phyloP scores from a whole-genome alignment of 2,888 invertebrate genomes.

The Ctena decussata region DNA sequence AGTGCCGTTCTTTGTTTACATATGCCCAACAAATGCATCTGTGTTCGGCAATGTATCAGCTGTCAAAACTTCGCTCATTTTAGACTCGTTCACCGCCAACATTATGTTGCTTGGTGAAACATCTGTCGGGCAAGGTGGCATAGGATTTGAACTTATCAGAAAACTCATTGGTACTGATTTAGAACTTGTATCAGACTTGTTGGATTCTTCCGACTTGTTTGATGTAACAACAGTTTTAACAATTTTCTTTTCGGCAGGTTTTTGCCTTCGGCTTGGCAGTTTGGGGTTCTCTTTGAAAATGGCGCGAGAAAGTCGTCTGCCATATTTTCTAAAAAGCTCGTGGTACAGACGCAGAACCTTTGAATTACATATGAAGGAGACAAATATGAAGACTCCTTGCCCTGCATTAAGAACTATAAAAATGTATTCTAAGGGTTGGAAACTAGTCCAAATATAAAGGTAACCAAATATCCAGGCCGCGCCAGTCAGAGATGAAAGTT shows the following conservation, averaged over 20 bases:
- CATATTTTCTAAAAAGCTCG: background rate
- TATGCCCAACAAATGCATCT: too few species aligned
- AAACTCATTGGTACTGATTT: too few species aligned
- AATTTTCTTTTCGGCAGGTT: background rate
- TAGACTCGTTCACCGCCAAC: too few species aligned
- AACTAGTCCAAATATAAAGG: constrained; percentile 59
- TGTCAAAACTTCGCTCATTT: too few species aligned
- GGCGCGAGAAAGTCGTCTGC: background rate
- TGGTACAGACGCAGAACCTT: constrained; percentile 43
- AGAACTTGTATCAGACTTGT: background rate
- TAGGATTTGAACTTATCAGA: too few species aligned
- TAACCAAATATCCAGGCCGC: constrained; percentile 68
- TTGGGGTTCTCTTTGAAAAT: background rate
- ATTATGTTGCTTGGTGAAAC: too few species aligned
- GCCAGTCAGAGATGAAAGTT: constrained; percentile 63
- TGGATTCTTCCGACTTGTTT: background rate
- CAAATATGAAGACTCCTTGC: constrained; percentile 66
- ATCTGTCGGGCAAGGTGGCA: too few species aligned
- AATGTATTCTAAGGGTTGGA: constrained; percentile 57
- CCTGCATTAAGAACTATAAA: constrained; percentile 68
- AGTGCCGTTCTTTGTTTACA: too few species aligned
- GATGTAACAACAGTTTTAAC: background rate
- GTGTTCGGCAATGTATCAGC: too few species aligned
- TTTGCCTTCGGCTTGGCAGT: background rate
- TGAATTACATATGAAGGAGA: constrained; percentile 64